These are phyloP conservation scores for Esox masquinongy DNA, from an alignment of 2,797 vertebrate genomes.

Conservation along the genomic window DNA sequence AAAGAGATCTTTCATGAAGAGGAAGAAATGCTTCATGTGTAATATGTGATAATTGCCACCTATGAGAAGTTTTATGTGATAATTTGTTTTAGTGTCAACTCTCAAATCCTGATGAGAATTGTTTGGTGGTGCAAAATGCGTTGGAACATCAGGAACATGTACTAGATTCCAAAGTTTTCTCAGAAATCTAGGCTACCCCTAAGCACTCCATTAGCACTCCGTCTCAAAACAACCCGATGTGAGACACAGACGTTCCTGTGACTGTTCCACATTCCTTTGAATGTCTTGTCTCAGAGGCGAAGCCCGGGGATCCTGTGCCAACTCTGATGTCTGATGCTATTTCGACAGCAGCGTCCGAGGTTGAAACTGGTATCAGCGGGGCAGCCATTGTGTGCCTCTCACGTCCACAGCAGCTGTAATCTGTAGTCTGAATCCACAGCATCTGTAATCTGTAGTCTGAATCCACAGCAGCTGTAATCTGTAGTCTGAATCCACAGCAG, in stretches of 20 bases:
- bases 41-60: not conserved
- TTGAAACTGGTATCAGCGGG: conserved; percentile 15
- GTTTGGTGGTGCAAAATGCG: not conserved
- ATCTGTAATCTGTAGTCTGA: conserved; percentile 64
- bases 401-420: conserved; percentile 57
- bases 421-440: conserved; percentile 51
- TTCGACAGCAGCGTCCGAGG: conserved; percentile 20
- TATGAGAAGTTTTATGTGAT: not conserved
- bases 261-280: conserved; percentile 4
- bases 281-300: not conserved
- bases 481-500: conserved; percentile 50
- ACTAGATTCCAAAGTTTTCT: not conserved
- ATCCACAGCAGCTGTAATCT: conserved; percentile 59
- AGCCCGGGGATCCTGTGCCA: not conserved
- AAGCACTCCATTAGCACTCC: not conserved
- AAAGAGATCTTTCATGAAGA: not conserved
- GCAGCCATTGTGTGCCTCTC: conserved; percentile 36
- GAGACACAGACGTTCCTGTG: not conserved
- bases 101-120: not conserved
- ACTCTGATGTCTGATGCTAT: not conserved
- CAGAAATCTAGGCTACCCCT: not conserved
- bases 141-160: not conserved
- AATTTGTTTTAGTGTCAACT: not conserved
- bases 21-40: not conserved
- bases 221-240: not conserved